Evolutionary conservation across 2,888 invertebrate species (phyloP).

Genomic region (Balanococcus diminutus): DNA sequence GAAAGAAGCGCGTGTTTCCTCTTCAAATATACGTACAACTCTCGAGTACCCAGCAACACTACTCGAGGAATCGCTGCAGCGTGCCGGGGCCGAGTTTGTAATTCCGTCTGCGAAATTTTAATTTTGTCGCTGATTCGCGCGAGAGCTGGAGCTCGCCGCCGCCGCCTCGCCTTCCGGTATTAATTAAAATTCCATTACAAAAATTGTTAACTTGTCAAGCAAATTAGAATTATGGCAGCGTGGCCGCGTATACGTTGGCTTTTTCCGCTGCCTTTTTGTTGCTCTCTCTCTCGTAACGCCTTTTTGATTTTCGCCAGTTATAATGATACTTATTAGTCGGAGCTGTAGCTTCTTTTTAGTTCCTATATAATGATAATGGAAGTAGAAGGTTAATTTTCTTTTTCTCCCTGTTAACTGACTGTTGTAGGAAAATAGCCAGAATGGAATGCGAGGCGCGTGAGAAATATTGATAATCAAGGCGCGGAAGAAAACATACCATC

Average conservation of each 20-base stretch:
- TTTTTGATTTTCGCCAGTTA: conserved; percentile 5
- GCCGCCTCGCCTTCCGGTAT: neutral
- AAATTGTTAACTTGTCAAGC: conserved; percentile 1
- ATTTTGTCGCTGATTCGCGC: neutral
- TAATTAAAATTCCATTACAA: conserved; percentile 11
- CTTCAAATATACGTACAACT: neutral
- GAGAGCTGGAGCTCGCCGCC: neutral
- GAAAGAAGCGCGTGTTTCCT: conserved; percentile 11
- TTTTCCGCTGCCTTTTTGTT: neutral
- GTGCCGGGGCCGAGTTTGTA: neutral
- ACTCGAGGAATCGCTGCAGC: neutral
- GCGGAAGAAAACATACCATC: no score
- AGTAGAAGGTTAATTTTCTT: no score
- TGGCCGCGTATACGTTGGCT: neutral
- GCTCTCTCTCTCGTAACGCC: neutral
- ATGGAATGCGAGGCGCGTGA: no score
- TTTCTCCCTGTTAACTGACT: no score
- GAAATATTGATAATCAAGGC: no score
- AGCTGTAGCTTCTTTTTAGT: no score
- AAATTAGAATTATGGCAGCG: neutral
- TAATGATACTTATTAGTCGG: no score
- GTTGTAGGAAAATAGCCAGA: no score
- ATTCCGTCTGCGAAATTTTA: conserved; percentile 1
- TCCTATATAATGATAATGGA: no score
- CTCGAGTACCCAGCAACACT: neutral